These are phyloP conservation scores for Cyanocitta stelleri DNA, from an alignment of 2,113 vertebrate genomes.

Conservation along the genomic window DNA sequence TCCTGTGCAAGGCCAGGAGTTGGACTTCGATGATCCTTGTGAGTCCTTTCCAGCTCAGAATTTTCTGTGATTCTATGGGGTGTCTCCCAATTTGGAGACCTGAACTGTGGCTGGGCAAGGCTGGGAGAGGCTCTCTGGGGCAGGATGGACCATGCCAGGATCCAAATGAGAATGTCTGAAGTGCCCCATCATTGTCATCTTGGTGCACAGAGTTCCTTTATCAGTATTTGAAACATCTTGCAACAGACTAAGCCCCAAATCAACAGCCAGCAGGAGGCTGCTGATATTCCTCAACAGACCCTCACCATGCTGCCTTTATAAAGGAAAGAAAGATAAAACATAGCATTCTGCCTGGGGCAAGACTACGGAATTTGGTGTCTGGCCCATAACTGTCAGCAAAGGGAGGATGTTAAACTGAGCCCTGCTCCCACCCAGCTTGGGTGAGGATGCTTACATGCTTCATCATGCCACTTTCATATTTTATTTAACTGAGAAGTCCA, in stretches of 20 bases:
- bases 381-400: background rate
- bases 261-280: background rate
- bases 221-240: background rate
- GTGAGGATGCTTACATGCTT: background rate
- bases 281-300: background rate
- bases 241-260: background rate
- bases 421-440: background rate
- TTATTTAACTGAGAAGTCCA: constrained; percentile 29
- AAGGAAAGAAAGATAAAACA: background rate
- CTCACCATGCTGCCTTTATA: background rate
- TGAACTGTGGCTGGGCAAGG: accelerated
- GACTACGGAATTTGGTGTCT: background rate
- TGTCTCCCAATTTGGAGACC: background rate
- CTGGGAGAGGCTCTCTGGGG: background rate
- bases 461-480: constrained; percentile 17
- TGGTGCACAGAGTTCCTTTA: background rate
- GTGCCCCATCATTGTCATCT: accelerated
- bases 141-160: background rate
- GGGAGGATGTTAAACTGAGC: background rate
- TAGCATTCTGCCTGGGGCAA: background rate
- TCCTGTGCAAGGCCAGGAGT: background rate
- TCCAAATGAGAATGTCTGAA: background rate
- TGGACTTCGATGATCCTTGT: background rate
- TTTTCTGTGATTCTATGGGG: background rate
- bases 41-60: background rate